Evolutionary conservation across 1,140 invertebrate species (phyloP), one percentile per base, ranked within the genome.

Genomic region (Ceratina australensis): DNA sequence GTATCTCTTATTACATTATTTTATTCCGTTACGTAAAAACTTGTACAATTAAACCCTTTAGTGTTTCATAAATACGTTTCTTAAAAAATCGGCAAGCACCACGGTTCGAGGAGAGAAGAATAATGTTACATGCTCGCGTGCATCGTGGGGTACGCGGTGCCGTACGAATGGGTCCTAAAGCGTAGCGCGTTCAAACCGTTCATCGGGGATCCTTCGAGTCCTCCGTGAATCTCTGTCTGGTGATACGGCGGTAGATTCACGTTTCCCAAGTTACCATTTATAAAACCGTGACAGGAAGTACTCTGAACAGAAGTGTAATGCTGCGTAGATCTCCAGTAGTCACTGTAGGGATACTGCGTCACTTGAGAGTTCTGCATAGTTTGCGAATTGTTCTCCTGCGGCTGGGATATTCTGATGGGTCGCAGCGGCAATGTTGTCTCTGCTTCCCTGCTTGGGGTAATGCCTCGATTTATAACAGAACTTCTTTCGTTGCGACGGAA

Each of bases 401-500:
- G 28, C 26, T 89, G 87, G n/a, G 81, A 86, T 28, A 91, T 79
- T 42, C 91, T 82, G 18, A 92, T 89, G 1, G 91, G 90, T 20
- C 91, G 80, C n/a, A 92, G 61, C 5, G 92, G 92, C 28, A 92
- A 71, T 16, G 87, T 87, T 3, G 88, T 77, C 33, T 92, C 91
- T 66, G 90, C 87, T 57, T 92, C 90, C 12, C 89, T 86, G 16
- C 66, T 68, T 0, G 67, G 65, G 24, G 88, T 78, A 89, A 89
- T 82, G 86, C 90, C 88, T 85, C 93, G 84, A 66, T 76, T 89
- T 15, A 92, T 82, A 0, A 89, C 90, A 3, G 90, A 91, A 74
- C 94, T 95, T 65, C 97, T 93, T 90, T 98, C 97, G 89, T 98
- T 98, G 42, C 98, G 93, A 28, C 98, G 93, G 87, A 98, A 98